These are phyloP conservation scores for Yoshiicerus persimilis DNA, from an alignment of 1,140 invertebrate genomes.

Conservation along the genomic window DNA sequence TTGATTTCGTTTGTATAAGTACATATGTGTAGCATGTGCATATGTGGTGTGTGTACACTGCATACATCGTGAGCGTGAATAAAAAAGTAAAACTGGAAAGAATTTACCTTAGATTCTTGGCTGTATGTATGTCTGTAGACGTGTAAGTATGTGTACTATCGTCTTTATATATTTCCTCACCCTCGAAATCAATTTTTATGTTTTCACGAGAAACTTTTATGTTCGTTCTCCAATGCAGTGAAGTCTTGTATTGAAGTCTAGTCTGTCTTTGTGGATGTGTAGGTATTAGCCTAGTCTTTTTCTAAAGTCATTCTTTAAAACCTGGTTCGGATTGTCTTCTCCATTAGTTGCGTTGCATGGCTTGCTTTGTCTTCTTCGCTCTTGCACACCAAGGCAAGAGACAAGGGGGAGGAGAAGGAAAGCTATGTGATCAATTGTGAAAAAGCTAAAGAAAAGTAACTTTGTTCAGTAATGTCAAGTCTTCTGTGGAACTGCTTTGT, in stretches of 20 bases:
- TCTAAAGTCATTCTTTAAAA: background rate
- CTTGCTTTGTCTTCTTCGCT: background rate
- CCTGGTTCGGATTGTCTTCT: background rate
- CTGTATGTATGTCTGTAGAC: background rate
- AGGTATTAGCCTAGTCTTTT: background rate
- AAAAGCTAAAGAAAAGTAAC: background rate
- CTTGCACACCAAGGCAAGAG: background rate
- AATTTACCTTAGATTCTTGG: background rate
- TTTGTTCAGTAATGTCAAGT: background rate
- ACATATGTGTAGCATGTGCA: background rate
- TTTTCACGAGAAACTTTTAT: conserved; percentile 35
- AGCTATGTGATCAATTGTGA: conserved; percentile 12
- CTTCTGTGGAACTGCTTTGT: background rate
- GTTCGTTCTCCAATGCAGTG: background rate
- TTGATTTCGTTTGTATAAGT: background rate
- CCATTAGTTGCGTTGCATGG: background rate
- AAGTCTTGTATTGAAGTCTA: background rate
- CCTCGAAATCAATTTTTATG: conserved; percentile 39
- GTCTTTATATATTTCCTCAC: conserved; percentile 21
- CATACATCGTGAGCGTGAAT: background rate
- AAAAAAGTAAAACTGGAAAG: background rate
- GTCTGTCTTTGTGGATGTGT: background rate
- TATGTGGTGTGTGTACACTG: no score
- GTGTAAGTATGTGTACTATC: background rate
- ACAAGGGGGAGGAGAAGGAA: background rate